Percentiles rank a stretch among this genome's conserved stretches.
These are phyloP conservation scores for Ennomos fuscantarius DNA, from an alignment of 2,888 invertebrate species.

Conservation along the genomic window DNA sequence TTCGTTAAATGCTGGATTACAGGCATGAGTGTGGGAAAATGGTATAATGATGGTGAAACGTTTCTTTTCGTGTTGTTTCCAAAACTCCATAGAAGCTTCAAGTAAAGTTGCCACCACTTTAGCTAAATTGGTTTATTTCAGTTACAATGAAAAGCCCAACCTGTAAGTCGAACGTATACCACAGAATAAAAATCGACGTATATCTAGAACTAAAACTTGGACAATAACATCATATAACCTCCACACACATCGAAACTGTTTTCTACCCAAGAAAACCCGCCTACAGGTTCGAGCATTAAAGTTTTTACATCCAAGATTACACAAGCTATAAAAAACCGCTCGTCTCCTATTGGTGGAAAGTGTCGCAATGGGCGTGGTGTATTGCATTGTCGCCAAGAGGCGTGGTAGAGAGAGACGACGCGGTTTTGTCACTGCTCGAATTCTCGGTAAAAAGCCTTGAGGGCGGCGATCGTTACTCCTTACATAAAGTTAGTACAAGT, in stretches of 20 bases:
- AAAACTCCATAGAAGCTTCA: too few species aligned
- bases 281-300: constrained; percentile 32
- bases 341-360: constrained; percentile 69
- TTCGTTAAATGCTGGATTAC: too few species aligned
- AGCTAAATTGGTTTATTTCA: too few species aligned
- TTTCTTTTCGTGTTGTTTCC: too few species aligned
- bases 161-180: too few species aligned
- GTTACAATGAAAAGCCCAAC: too few species aligned
- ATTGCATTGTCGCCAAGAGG: constrained; percentile 79
- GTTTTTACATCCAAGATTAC: constrained; percentile 39
- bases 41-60: too few species aligned
- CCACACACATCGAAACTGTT: constrained; percentile 3
- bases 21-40: too few species aligned
- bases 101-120: too few species aligned
- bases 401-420: constrained; percentile 70
- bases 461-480: constrained; percentile 33
- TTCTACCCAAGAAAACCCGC: constrained; percentile 21
- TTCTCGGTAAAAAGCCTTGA: constrained; percentile 70
- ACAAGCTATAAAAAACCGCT: constrained; percentile 58
- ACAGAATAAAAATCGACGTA: too few species aligned
- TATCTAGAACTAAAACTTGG: too few species aligned
- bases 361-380: constrained; percentile 78
- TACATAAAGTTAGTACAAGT: neutral
- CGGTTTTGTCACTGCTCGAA: constrained; percentile 73
- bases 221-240: constrained; percentile 8